Percentiles rank a stretch among this genome's conserved stretches.
phyloP scores from a whole-genome alignment of 2,797 vertebrate genomes.

The Muscicapa striata region DNA sequence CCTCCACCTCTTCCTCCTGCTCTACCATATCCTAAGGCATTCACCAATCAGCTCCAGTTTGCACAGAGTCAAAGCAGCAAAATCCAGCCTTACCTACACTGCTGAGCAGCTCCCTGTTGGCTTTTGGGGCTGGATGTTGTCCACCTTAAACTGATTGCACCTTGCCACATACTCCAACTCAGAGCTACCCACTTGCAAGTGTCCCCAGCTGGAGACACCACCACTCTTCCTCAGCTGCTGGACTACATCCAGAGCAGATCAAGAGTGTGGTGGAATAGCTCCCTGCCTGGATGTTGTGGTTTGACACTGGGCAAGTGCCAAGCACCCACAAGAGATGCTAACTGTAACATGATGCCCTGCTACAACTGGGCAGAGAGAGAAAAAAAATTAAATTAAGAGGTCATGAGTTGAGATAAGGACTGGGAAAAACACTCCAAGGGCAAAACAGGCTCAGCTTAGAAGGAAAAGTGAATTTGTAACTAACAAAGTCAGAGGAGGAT shows the following conservation, averaged over 20 bases:
- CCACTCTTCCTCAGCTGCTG: background rate
- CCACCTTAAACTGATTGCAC: background rate
- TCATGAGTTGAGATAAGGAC: background rate
- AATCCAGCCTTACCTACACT: background rate
- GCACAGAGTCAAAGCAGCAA: background rate
- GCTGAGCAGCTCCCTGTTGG: background rate
- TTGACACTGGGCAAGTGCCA: background rate
- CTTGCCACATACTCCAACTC: background rate
- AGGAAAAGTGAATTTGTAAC: background rate
- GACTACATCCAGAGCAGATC: background rate
- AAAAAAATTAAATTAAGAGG: background rate
- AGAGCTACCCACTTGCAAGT: background rate
- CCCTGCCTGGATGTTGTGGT: background rate
- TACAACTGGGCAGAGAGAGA: background rate
- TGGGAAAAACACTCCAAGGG: background rate
- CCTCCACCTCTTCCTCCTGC: background rate
- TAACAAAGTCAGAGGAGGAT: background rate
- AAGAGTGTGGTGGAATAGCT: background rate
- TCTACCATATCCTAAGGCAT: fast-evolving
- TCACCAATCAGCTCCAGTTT: background rate
- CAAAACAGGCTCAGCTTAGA: background rate
- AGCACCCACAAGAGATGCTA: background rate
- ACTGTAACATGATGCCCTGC: background rate
- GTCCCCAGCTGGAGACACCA: background rate
- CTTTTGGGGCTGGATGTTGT: background rate